Conservation (phyloP, 2,888 invertebrate genomes). For the Hoplodrina blanda region DNA sequence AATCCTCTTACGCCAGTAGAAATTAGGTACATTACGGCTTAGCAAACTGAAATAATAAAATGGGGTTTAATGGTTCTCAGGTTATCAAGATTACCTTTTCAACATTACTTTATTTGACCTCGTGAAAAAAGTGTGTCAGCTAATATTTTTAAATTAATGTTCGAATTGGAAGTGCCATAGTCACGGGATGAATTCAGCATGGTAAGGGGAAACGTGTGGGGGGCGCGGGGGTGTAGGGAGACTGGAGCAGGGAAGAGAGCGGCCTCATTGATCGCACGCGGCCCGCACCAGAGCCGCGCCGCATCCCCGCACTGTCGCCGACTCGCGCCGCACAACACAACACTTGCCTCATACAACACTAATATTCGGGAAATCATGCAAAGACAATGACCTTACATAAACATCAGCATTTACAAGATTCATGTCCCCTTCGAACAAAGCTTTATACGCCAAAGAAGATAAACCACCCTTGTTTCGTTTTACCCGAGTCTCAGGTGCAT, state of each 20-base stretch:
- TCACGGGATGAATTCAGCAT: constrained; percentile 76
- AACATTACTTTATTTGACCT: constrained; percentile 45
- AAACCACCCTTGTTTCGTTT: not conserved
- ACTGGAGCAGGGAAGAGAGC: constrained; percentile 72
- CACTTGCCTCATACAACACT: constrained; percentile 56
- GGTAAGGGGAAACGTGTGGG: constrained; percentile 65
- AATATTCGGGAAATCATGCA: constrained; percentile 31
- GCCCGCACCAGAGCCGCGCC: constrained; percentile 80
- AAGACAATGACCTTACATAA: constrained; percentile 13
- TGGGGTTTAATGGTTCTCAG: constrained; percentile 41
- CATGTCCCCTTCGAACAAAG: not conserved
- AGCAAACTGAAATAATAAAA: constrained; percentile 50
- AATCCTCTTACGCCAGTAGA: constrained; percentile 14
- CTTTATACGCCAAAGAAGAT: not conserved
- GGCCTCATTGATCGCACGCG: constrained; percentile 87
- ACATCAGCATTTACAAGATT: constrained; percentile 7
- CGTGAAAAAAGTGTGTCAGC: constrained; percentile 66
- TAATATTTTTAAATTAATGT: constrained; percentile 78
- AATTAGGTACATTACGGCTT: constrained; percentile 38
- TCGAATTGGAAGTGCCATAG: constrained; percentile 80
- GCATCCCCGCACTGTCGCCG: constrained; percentile 73
- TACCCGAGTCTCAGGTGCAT: constrained; percentile 13
- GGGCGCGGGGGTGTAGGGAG: constrained; percentile 68
- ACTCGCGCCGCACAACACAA: constrained; percentile 79
- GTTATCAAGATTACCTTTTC: constrained; percentile 55